Evolutionary conservation across 2,888 invertebrate genomes (phyloP), one percentile per base, ranked within the genome.

Genomic region (Erannis defoliaria): DNA sequence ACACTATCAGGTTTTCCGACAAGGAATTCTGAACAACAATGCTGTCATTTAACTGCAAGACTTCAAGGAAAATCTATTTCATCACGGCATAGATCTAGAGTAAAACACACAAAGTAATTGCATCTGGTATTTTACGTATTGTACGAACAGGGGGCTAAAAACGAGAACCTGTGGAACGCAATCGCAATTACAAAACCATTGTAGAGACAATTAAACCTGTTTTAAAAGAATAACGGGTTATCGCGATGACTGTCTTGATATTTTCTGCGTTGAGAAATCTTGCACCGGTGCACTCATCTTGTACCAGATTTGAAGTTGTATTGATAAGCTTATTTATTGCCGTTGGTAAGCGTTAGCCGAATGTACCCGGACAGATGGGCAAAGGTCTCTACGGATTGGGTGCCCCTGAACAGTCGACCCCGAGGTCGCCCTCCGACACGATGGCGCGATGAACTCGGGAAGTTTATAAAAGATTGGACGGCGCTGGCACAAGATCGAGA

Each of bases 61-160:
- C 26, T 21, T 50, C 35, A 31, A 31, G 45, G 29, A 31, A 38
- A 53, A 53, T 35, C 19, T 3, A 50, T 58, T 51, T 51, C 53
- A 51, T 31, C 38, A 53, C 31, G 46, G 14, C 35, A 3, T 18
- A 6, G 23, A 29, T 16, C 42, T 51, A 38, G 19, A 23, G 48
- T 54, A 54, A 46, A 31, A 54, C 50, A 57, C 31, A 33, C 49
- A 18, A 33, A 48, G 40, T 40, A 45, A 60, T 50, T 50, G 21
- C 14, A 23, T 31, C 46, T 56, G 33, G 51, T 53, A 31, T 14
- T 5, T 33, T 61, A 23, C 12, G 35, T 45, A 61, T 53, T 62
- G 56, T 61, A 61, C 21, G 33, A 8, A 16, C 26, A 6, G 58
- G 35, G 46, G 33, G 14, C n/a, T n/a, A 56, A 56, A 56, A 62